A percentile compares a stretch with the other conserved stretches of the same genome.
These are phyloP conservation scores for Coendou prehensilis DNA, from an alignment of 2,797 vertebrate genomes.

Conservation along the genomic window DNA sequence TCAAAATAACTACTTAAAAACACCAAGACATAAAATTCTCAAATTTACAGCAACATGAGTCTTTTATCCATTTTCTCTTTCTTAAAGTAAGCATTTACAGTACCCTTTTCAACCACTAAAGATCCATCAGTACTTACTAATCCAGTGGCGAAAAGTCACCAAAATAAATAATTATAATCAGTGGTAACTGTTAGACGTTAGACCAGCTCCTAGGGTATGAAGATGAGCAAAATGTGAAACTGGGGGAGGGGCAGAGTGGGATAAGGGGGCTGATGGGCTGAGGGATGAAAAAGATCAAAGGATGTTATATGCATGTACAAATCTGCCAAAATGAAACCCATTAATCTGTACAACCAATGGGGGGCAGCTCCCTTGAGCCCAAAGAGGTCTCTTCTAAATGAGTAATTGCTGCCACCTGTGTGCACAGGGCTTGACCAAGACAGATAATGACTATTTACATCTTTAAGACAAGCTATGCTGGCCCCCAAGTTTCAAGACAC, in stretches of 20 bases:
- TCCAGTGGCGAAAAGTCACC: background rate
- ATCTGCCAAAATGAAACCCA: background rate
- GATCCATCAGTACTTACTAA: background rate
- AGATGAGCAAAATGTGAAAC: background rate
- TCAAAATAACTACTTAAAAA: conserved; percentile 69
- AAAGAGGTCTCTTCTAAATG: background rate
- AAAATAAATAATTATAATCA: background rate
- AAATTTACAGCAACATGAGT: conserved; percentile 31
- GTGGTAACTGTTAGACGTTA: background rate
- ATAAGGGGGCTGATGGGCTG: background rate
- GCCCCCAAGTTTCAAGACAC: background rate
- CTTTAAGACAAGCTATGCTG: background rate
- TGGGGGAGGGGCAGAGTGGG: background rate
- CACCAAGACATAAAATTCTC: conserved; percentile 50
- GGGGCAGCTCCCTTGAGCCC: background rate
- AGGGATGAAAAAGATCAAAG: background rate
- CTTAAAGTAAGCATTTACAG: conserved; percentile 36
- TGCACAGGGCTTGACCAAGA: background rate
- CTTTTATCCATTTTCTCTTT: conserved; percentile 32
- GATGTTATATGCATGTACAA: background rate
- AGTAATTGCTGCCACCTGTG: background rate
- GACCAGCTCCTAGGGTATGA: background rate
- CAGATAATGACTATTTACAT: background rate
- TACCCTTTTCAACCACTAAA: conserved; percentile 36
- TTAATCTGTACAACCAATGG: background rate